Base-by-base conservation (phyloP, 1,140 invertebrate species). In the Cardiocondyla obscurior region DNA sequence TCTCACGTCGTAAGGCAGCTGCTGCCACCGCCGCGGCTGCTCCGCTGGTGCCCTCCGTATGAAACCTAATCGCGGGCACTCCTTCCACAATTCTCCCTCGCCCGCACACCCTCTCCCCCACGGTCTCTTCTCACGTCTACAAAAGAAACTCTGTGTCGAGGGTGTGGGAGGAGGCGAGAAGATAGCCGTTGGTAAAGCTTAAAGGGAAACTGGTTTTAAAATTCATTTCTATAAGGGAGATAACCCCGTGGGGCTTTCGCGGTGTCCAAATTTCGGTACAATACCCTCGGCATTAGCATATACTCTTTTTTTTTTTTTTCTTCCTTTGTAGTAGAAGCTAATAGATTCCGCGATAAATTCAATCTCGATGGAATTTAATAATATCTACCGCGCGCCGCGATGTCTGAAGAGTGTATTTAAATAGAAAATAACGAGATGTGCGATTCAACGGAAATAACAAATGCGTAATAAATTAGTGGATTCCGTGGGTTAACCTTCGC, bases 1-100 rank as follows among this genome's bases (percentile, higher is more conserved):
- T 91, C 87, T 90, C 86, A 84, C 86, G 88, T 88, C 85, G 62
- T 84, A 73, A 92, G 87, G 86, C 91, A 93, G 87, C 90, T 91
- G 90, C 42, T 33, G 62, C 12, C 33, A 46, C 28, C 46, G 82
- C 62, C 33, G 55, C 55, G 30, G 55, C 30, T 58, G 55, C 22
- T 83, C 28, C 39, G 67, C 49, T 70, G 67, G 53, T 74, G 53
- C 89, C 69, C 82, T 87, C 79, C 73, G 82, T 57, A 85, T 89
- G 82, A 89, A 90, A 92, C 88, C 88, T 90, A 88, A 91, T 90
- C 89, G 89, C 86, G 60, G 60, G 62, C 85, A 86, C 79, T 87
- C 87, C 85, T 82, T 84, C 72, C 67, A 76, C 69, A 36, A 49
- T 72, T 28, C 44, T 67, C 55, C 58, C 67, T 36, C 77, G 55